phyloP scores from a whole-genome alignment of 2,888 invertebrate species.

The Tipula unca region DNA sequence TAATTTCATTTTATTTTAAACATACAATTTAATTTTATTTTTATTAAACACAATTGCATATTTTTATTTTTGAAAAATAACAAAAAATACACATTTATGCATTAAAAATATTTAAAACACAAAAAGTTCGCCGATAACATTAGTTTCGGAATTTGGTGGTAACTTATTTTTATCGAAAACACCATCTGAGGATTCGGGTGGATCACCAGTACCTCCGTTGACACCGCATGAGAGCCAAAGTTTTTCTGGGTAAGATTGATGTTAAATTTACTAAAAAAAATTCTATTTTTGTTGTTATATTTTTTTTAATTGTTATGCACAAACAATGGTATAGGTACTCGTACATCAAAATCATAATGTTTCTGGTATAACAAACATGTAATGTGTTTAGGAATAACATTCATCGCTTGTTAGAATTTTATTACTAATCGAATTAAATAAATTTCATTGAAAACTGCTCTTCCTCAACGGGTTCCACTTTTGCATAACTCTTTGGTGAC shows the following conservation, averaged over 20 bases:
- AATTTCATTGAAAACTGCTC: no score
- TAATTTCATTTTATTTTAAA: background rate
- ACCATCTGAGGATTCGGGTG: conserved; percentile 80
- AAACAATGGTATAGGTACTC: background rate
- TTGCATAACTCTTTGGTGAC: no score
- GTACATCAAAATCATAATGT: no score
- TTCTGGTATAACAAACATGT: no score
- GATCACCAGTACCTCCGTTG: conserved; percentile 55
- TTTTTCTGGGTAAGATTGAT: conserved; percentile 39
- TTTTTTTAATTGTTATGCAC: background rate
- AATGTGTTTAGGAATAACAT: no score
- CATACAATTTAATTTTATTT: background rate
- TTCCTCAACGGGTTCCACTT: no score
- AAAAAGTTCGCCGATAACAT: conserved; percentile 79
- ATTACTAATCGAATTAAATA: no score
- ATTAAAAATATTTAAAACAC: background rate
- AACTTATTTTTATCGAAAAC: conserved; percentile 89
- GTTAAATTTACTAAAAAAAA: background rate
- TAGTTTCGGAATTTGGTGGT: conserved; percentile 90
- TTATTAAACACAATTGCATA: background rate
- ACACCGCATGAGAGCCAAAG: conserved; percentile 52
- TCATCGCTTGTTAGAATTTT: no score
- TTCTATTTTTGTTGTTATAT: conserved; percentile 25
- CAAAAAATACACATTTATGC: background rate
- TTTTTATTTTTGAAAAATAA: background rate